These are phyloP conservation scores for Chymomyza amoena DNA, from an alignment of 2,888 invertebrate genomes.

Conservation along the genomic window DNA sequence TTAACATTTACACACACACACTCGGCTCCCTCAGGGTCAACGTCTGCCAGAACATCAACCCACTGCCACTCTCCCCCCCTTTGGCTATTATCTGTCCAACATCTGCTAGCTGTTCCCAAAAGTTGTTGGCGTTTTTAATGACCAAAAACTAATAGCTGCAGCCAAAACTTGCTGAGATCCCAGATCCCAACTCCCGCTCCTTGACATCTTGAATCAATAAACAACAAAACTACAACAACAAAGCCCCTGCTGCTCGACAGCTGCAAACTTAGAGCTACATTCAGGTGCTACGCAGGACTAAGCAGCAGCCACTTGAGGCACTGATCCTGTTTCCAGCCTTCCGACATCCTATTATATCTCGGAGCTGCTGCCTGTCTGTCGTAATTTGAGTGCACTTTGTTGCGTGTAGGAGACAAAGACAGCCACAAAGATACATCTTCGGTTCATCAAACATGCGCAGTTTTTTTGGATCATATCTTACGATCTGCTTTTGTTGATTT, in stretches of 20 bases:
- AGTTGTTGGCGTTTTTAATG: conserved; percentile 3
- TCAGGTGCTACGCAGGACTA: not conserved
- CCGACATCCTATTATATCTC: conserved; percentile 11
- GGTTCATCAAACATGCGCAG: conserved; percentile 13
- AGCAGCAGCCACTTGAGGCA: conserved; percentile 33
- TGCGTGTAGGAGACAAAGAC: not conserved
- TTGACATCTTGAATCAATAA: conserved; percentile 49
- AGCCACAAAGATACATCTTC: conserved; percentile 4
- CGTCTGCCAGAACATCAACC: conserved; percentile 33
- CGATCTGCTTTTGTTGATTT: not conserved
- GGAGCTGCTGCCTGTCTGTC: not conserved
- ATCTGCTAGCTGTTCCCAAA: conserved; percentile 47
- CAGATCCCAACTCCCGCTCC: not conserved
- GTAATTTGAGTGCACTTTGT: conserved; percentile 34
- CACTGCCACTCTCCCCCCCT: conserved; percentile 26
- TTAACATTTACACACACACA: conserved; percentile 20
- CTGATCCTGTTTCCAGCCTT: conserved; percentile 21
- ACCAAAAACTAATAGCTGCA: not conserved
- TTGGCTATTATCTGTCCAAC: conserved; percentile 58
- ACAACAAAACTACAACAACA: conserved; percentile 15
- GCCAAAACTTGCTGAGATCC: not conserved
- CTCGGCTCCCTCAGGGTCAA: conserved; percentile 60
- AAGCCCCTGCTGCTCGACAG: conserved; percentile 14
- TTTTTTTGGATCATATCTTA: not conserved
- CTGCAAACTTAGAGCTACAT: conserved; percentile 25